Percentiles rank a stretch among this genome's conserved stretches.
phyloP scores from a whole-genome alignment of 2,113 vertebrate species.

The Carassius carassius region DNA sequence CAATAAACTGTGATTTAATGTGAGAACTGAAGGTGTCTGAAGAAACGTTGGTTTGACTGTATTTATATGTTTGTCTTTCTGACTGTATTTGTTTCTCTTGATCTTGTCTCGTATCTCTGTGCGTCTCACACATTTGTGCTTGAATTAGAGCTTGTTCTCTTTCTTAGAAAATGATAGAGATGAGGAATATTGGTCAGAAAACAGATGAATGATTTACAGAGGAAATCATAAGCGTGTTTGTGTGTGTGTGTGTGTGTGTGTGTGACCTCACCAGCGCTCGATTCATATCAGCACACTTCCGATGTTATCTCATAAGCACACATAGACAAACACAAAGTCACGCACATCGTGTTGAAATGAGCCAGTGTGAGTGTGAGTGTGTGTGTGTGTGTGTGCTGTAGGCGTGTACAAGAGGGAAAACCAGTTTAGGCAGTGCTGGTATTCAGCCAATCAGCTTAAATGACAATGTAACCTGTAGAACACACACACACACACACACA shows the following conservation, averaged over 20 bases:
- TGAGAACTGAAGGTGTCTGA: no score
- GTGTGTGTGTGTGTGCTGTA: constrained; percentile 32
- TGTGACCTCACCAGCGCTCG: constrained; percentile 5
- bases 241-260: constrained; percentile 33
- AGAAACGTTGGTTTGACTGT: no score
- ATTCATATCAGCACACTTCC: constrained; percentile 12
- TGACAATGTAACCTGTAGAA: constrained; percentile 40
- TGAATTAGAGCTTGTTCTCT: not conserved
- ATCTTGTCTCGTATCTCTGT: not conserved
- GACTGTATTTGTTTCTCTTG: no score
- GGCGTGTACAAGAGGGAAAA: not conserved
- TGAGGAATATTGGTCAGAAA: not conserved
- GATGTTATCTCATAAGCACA: constrained; percentile 13
- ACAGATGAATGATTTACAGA: constrained; percentile 30
- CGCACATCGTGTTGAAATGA: not conserved
- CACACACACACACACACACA: not conserved
- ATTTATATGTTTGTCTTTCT: no score
- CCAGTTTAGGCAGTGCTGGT: constrained; percentile 23
- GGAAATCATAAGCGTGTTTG: constrained; percentile 12
- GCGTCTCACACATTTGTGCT: not conserved
- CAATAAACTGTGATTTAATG: no score
- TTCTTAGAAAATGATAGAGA: not conserved
- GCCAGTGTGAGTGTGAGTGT: not conserved
- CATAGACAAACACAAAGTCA: not conserved
- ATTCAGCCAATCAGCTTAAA: constrained; percentile 38